phyloP scores from a whole-genome alignment of 2,888 invertebrate species.

The Caradrina clavipalpis region DNA sequence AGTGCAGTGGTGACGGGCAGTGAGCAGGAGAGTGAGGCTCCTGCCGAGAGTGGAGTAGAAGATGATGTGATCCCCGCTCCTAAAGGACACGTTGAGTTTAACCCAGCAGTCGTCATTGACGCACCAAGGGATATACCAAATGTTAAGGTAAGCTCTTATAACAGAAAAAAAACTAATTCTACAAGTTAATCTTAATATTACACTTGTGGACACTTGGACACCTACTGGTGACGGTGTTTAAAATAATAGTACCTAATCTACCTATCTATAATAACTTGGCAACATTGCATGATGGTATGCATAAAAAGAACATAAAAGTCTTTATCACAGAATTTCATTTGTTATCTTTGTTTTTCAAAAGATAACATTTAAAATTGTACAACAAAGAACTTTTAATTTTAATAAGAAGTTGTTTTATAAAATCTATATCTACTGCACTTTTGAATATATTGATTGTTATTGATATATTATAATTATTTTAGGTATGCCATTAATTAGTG shows the following conservation, averaged over 20 bases:
- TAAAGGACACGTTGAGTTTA: slow-evolving; percentile 92
- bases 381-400: slow-evolving; percentile 2
- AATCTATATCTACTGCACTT: neutral
- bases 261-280: neutral
- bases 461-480: neutral
- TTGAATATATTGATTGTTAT: neutral
- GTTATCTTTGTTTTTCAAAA: slow-evolving; percentile 29
- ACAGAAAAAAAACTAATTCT: slow-evolving; percentile 1
- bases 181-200: neutral
- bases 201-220: neutral
- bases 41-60: slow-evolving; percentile 85
- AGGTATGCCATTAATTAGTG: neutral
- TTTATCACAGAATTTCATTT: slow-evolving; percentile 28
- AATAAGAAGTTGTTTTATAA: neutral
- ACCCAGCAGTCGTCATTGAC: slow-evolving; percentile 92
- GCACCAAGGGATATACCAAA: slow-evolving; percentile 89
- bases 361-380: slow-evolving; percentile 21
- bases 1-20: slow-evolving; percentile 79
- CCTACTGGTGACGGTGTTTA: neutral
- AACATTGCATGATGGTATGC: slow-evolving; percentile 32
- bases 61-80: slow-evolving; percentile 78
- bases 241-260: neutral
- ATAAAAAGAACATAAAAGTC: slow-evolving; percentile 1
- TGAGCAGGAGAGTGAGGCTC: slow-evolving; percentile 87
- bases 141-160: slow-evolving; percentile 81